Percentiles rank a stretch among this genome's conserved stretches.
Evolutionary conservation across 2,113 vertebrate species (phyloP).

Genomic region (Isichthys henryi): DNA sequence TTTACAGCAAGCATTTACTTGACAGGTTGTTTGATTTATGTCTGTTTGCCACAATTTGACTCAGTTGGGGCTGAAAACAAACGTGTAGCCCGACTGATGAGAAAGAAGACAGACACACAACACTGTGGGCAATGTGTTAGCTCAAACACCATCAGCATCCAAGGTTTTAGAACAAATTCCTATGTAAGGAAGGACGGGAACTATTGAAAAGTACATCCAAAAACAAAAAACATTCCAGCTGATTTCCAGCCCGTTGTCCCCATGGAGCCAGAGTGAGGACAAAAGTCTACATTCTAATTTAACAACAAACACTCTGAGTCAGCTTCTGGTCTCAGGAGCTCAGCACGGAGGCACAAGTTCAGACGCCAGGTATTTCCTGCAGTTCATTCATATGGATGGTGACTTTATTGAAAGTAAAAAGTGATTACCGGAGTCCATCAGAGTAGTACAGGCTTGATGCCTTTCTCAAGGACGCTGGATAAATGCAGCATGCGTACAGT

Average conservation of each 20-base stretch:
- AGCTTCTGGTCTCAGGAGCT: background rate
- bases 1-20: background rate
- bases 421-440: background rate
- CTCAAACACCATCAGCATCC: constrained; percentile 17
- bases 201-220: background rate
- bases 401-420: constrained; percentile 5
- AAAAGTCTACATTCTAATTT: constrained; percentile 15
- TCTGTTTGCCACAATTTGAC: background rate
- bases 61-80: background rate
- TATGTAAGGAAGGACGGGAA: background rate
- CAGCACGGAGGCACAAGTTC: background rate
- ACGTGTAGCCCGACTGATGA: background rate
- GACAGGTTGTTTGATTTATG: background rate
- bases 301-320: constrained; percentile 14
- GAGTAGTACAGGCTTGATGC: background rate
- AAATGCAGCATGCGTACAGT: background rate
- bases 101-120: background rate
- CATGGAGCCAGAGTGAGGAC: background rate
- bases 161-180: background rate
- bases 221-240: background rate
- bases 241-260: background rate
- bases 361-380: background rate
- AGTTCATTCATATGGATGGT: background rate
- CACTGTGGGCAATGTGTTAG: constrained; percentile 33
- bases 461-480: background rate